Conservation (phyloP, 2,113 vertebrate species). For the Gymnorhina tibicen region DNA sequence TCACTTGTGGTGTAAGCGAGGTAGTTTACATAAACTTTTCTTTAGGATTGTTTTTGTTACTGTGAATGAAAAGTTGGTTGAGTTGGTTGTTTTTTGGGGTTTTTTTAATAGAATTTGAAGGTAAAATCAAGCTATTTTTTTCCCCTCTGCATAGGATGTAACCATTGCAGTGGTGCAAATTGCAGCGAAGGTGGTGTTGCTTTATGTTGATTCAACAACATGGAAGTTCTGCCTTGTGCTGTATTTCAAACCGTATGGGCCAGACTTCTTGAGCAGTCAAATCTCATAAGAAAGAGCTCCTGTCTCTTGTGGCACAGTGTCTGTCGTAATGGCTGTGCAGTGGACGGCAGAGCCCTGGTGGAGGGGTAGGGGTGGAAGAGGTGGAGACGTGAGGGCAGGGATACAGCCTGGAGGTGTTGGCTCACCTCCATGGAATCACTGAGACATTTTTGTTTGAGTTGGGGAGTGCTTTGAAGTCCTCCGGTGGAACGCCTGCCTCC, state of each 20-base stretch:
- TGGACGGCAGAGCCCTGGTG: neutral
- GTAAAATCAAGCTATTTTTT: neutral
- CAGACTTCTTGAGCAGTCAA: neutral
- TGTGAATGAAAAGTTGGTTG: neutral
- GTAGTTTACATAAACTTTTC: neutral
- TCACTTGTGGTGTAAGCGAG: neutral
- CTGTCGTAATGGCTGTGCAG: rapidly evolving
- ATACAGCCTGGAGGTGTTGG: neutral
- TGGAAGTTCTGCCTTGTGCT: neutral
- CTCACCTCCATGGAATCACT: neutral
- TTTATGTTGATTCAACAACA: neutral
- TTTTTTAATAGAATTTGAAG: neutral
- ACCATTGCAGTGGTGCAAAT: neutral
- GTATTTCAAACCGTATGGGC: neutral
- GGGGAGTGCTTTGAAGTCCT: neutral
- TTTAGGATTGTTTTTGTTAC: neutral
- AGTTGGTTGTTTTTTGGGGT: neutral
- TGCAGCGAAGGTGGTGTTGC: neutral
- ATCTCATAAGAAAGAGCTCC: neutral
- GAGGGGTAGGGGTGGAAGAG: neutral
- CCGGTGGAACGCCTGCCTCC: neutral
- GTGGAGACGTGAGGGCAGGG: neutral
- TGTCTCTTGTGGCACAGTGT: rapidly evolving
- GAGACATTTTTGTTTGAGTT: neutral
- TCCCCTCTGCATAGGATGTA: neutral